These are phyloP conservation scores for Odontocerum albicorne DNA, from an alignment of 2,888 invertebrate genomes.

Conservation along the genomic window DNA sequence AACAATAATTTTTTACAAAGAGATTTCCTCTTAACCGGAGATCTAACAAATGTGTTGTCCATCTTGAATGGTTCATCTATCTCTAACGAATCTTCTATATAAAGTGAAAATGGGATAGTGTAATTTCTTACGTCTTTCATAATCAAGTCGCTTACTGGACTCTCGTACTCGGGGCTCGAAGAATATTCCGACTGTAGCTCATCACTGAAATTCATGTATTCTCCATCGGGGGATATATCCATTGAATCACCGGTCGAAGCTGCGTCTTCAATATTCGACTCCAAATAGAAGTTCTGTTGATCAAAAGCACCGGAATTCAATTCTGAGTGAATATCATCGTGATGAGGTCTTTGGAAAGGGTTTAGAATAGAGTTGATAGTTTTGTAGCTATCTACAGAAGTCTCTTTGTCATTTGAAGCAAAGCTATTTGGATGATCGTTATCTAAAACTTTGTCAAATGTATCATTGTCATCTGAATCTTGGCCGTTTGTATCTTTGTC, in stretches of 20 bases:
- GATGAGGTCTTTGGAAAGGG: too few species aligned
- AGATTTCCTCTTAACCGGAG: conserved; percentile 41
- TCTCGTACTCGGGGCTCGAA: conserved; percentile 43
- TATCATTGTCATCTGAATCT: too few species aligned
- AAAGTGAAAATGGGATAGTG: conserved; percentile 52
- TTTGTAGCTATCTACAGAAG: too few species aligned
- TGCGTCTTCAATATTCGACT: background rate
- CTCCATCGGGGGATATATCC: conserved; percentile 40
- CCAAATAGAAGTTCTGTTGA: conserved; percentile 1
- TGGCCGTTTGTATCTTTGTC: too few species aligned
- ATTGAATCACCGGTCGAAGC: conserved; percentile 12
- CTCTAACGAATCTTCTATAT: conserved; percentile 45
- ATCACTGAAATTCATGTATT: conserved; percentile 54
- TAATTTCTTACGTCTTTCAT: conserved; percentile 56
- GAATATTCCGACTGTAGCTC: conserved; percentile 48
- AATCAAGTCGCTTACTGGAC: conserved; percentile 52
- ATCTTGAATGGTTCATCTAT: conserved; percentile 39
- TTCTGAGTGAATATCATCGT: too few species aligned
- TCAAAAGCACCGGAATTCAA: background rate
- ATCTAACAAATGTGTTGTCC: conserved; percentile 43
- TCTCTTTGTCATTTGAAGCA: too few species aligned
- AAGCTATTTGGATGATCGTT: too few species aligned
- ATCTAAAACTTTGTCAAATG: too few species aligned
- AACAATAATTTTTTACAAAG: conserved; percentile 35
- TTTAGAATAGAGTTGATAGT: too few species aligned